Conservation (phyloP, 2,113 vertebrate species). For the Oceanites oceanicus region DNA sequence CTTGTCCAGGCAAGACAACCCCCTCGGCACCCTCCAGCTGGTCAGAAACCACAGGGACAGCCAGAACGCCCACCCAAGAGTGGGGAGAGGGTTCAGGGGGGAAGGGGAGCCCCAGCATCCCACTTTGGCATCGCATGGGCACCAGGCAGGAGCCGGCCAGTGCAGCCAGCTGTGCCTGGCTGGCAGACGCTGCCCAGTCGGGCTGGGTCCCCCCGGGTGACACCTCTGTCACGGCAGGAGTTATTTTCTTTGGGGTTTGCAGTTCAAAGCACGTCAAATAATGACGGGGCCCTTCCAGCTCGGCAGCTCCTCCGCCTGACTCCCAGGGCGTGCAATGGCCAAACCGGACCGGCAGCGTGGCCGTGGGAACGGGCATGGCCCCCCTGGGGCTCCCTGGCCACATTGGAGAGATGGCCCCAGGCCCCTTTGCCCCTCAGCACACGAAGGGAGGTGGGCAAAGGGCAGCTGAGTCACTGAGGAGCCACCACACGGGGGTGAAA, state of each 20-base stretch:
- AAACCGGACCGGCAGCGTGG: background rate
- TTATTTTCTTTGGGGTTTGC: slow-evolving; percentile 27
- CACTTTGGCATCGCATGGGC: fast-evolving
- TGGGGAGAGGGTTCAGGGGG: background rate
- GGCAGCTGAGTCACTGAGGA: background rate
- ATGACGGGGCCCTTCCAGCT: background rate
- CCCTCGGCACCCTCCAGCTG: fast-evolving
- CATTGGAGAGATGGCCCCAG: fast-evolving
- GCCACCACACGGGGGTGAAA: background rate
- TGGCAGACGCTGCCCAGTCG: background rate
- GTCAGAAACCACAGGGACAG: background rate
- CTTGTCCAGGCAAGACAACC: background rate
- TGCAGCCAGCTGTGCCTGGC: background rate
- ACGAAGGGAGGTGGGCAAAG: background rate
- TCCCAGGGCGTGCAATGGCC: background rate
- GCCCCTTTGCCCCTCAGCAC: background rate
- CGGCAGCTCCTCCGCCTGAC: background rate
- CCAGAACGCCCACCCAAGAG: background rate
- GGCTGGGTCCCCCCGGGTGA: background rate
- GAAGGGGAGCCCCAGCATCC: background rate
- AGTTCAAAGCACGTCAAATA: slow-evolving; percentile 34
- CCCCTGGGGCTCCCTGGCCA: background rate
- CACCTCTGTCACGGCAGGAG: background rate
- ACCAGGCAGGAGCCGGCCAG: background rate
- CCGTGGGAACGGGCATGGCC: background rate